A percentile compares a stretch with the other conserved stretches of the same genome.
These are phyloP conservation scores for Chaetodon trifascialis DNA, from an alignment of 2,113 vertebrate species.

Conservation along the genomic window DNA sequence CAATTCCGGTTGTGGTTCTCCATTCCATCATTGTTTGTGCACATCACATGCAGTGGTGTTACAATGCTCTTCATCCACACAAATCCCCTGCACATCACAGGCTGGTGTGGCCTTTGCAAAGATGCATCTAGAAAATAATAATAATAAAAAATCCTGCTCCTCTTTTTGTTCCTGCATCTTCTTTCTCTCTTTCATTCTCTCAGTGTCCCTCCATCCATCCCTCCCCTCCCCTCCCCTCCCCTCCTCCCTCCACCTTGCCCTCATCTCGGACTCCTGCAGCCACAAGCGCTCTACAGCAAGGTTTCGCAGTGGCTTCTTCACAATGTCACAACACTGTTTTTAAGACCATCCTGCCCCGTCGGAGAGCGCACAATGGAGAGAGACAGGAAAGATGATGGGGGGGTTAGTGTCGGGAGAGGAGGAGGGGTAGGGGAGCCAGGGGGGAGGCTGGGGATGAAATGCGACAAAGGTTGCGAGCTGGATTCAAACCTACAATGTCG, in stretches of 20 bases:
- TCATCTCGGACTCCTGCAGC: slow-evolving; percentile 70
- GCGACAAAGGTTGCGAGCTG: slow-evolving; percentile 80
- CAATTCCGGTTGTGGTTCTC: slow-evolving; percentile 61
- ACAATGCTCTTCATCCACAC: slow-evolving; percentile 51
- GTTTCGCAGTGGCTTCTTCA: slow-evolving; percentile 69
- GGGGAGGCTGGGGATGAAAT: slow-evolving; percentile 70
- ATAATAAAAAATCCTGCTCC: slow-evolving; percentile 29
- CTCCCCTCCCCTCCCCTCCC: slow-evolving; percentile 6
- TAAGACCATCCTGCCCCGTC: slow-evolving; percentile 35
- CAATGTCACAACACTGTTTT: slow-evolving; percentile 74
- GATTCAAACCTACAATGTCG: slow-evolving; percentile 54
- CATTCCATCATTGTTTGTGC: slow-evolving; percentile 74
- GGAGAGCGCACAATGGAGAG: slow-evolving; percentile 65
- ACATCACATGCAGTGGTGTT: slow-evolving; percentile 47
- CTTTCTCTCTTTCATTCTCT: slow-evolving; percentile 54
- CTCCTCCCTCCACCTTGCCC: slow-evolving; percentile 66
- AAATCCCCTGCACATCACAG: slow-evolving; percentile 42
- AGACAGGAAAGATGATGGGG: slow-evolving; percentile 64
- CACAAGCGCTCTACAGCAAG: slow-evolving; percentile 51
- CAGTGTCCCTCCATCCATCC: slow-evolving; percentile 52
- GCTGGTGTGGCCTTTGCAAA: slow-evolving; percentile 23
- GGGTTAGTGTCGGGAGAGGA: slow-evolving; percentile 52
- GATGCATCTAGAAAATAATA: slow-evolving; percentile 7
- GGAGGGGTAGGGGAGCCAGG: neutral
- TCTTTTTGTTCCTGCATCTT: slow-evolving; percentile 67